These are phyloP conservation scores for Pollenia griseotomentosa DNA, from an alignment of 2,888 invertebrate genomes.

Conservation along the genomic window DNA sequence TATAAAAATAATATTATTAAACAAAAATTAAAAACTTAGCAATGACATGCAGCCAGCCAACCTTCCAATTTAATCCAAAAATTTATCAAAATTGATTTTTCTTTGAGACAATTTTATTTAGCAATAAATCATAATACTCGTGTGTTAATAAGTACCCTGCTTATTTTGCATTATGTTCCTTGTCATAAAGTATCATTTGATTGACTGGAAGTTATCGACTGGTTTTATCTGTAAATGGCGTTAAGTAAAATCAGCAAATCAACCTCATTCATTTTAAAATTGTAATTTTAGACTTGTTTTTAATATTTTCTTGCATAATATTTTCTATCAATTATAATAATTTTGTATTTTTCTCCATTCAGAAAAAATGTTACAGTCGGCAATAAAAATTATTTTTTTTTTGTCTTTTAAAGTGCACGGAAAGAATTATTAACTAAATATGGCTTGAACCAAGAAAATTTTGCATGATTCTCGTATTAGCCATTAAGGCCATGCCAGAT, in stretches of 20 bases:
- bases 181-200: conserved; percentile 46
- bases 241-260: conserved; percentile 47
- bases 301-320: neutral
- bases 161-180: conserved; percentile 17
- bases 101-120: conserved; percentile 14
- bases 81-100: conserved; percentile 4
- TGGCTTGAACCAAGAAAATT: too few relatives aligned
- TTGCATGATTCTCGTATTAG: too few relatives aligned
- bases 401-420: too few relatives aligned
- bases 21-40: conserved; percentile 16
- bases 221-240: conserved; percentile 53
- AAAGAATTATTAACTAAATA: too few relatives aligned
- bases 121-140: conserved; percentile 26
- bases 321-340: conserved; percentile 45
- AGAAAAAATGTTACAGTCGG: conserved; percentile 19
- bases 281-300: conserved; percentile 41
- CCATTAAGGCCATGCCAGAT: too few relatives aligned
- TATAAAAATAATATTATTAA: too few relatives aligned
- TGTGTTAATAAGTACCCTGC: neutral
- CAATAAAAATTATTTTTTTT: neutral
- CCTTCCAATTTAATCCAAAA: too few relatives aligned
- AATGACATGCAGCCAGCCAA: neutral
- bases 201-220: conserved; percentile 52
- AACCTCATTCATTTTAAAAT: conserved; percentile 36
- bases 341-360: conserved; percentile 8